Base-by-base conservation (phyloP, 2,797 vertebrate species). In the Gadopsis bispinosus region DNA sequence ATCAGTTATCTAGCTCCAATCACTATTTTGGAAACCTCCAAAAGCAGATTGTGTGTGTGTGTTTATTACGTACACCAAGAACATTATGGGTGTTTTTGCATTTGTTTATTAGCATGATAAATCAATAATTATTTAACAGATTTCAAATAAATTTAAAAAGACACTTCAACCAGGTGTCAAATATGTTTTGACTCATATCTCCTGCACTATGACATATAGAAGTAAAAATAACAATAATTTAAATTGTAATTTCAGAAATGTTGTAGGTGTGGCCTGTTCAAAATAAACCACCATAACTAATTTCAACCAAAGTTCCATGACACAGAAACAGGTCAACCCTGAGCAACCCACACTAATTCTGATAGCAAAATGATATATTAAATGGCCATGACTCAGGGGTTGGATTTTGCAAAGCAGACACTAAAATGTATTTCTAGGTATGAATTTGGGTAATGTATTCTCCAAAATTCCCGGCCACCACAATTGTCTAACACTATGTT, bases 1-100 rank as follows among this genome's bases (percentile, higher is more conserved):
- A 77, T 62, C 29, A 26, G 39, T 47, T 54, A 65, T 73, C 73
- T n/a, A 55, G n/a, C 20, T 59, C 5, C 56, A 61, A 45, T 77
- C 16, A 19, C 12, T 14, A 4, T 72, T 69, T 77, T 29, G 68
- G 51, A 71, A 63, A 22, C 9, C 37, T 60, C 16, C 19, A 51
- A 58, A 35, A 39, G 29, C 20, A 51, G 55, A 66, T 48, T 53
- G 33, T 67, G 20, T 33, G 61, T 26, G 41, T 39, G 37, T 39
- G 31, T 68, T 61, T 59, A 17, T 47, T 62, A 22, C 26, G 14
- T 20, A 61, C 14, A 47, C 35, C 5, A 20, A 66, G 26, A 19
- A 61, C 11, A 2, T 31, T 7, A 11, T 35, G 53, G 10, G 9
- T 39, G 10, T 39, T 39, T 58, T 22, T 41, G 29, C 48, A 4